A percentile compares a stretch with the other conserved stretches of the same genome.
Evolutionary conservation across 2,113 vertebrate genomes (phyloP).

Genomic region (Chaenocephalus aceratus): DNA sequence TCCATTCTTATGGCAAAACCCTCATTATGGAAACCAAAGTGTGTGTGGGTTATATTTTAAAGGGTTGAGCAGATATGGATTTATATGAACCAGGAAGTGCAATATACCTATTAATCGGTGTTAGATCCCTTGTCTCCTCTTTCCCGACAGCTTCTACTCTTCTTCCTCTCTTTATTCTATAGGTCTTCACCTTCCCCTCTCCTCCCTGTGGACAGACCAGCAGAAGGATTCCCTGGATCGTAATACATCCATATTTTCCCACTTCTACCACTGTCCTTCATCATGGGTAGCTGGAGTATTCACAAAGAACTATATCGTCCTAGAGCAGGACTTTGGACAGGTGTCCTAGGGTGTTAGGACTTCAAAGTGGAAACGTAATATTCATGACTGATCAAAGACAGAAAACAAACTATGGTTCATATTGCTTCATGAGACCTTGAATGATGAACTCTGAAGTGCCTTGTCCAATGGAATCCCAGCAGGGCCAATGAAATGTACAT

Average conservation of each 20-base stretch:
- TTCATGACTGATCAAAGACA: constrained; percentile 12
- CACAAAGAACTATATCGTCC: neutral
- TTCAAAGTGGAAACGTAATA: neutral
- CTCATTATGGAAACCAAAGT: constrained; percentile 41
- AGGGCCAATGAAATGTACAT: neutral
- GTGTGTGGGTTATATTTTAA: neutral
- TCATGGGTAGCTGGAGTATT: constrained; percentile 8
- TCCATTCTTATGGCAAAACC: neutral
- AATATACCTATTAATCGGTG: neutral
- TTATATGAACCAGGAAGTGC: constrained; percentile 9
- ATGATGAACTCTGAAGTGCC: constrained; percentile 28
- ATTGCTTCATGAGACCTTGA: rapidly evolving
- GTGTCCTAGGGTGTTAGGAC: neutral
- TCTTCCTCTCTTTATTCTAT: constrained; percentile 8
- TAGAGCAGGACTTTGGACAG: neutral
- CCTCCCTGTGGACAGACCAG: constrained; percentile 14
- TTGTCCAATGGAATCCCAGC: neutral
- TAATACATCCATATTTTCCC: neutral
- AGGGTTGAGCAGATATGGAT: neutral
- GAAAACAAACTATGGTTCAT: neutral
- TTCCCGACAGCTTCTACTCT: constrained; percentile 8
- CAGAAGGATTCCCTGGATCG: constrained; percentile 4
- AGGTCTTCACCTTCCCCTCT: constrained; percentile 16
- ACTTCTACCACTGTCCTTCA: neutral
- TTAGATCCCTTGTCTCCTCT: too few species aligned